Conservation (phyloP, 1,140 invertebrate species). For the Mamestra configurata region DNA sequence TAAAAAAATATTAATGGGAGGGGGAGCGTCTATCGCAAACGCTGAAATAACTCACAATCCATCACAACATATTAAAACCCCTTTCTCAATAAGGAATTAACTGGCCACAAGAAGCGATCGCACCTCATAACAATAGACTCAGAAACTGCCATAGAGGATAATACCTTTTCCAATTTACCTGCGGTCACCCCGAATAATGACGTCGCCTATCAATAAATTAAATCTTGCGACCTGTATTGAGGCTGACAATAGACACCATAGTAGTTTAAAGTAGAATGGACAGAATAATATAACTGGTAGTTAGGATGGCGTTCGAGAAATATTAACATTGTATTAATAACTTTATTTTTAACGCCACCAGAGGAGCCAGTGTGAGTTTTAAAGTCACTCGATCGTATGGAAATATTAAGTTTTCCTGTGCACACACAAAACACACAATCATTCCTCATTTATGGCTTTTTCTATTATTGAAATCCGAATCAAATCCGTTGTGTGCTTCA, state of each 20-base stretch:
- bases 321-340: no score
- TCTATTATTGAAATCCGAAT: no score
- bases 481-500: no score
- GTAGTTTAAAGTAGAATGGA: neutral
- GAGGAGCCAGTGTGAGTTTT: no score
- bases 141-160: slow-evolving; percentile 28
- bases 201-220: slow-evolving; percentile 46
- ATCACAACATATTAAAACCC: neutral
- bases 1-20: no score
- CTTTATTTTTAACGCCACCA: no score
- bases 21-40: no score
- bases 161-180: slow-evolving; percentile 50
- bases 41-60: neutral
- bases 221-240: slow-evolving; percentile 43
- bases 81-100: neutral
- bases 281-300: neutral
- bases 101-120: neutral
- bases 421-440: no score
- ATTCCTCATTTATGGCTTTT: no score
- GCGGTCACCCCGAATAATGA: slow-evolving; percentile 46
- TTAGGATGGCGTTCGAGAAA: no score
- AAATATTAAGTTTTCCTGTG: no score
- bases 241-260: neutral
- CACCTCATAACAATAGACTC: slow-evolving; percentile 15
- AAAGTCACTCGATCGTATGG: no score